phyloP scores from a whole-genome alignment of 2,888 invertebrate genomes.

The Arctia plantaginis region DNA sequence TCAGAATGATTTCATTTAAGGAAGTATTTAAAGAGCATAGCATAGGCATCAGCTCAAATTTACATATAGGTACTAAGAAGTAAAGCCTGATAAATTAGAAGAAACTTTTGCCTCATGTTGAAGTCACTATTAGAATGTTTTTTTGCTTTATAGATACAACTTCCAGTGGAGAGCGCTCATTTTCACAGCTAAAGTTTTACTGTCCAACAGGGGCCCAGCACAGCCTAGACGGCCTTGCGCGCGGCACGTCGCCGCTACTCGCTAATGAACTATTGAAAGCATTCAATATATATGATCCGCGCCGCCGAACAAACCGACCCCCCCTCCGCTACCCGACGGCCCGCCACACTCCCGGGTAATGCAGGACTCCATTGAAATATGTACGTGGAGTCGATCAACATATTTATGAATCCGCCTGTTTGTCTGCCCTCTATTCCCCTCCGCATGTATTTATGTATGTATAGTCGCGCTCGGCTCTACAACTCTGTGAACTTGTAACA shows the following conservation, averaged over 20 bases:
- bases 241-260: not conserved
- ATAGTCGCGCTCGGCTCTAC: not conserved
- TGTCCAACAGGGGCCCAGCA: too few relatives aligned
- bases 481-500: conserved; percentile 14
- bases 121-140: too few relatives aligned
- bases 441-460: conserved; percentile 20
- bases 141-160: too few relatives aligned
- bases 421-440: conserved; percentile 29
- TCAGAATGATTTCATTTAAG: too few relatives aligned
- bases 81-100: too few relatives aligned
- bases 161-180: too few relatives aligned
- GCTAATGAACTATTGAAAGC: not conserved
- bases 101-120: too few relatives aligned
- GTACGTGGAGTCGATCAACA: conserved; percentile 33
- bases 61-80: too few relatives aligned
- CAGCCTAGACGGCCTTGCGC: too few relatives aligned
- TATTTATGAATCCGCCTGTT: conserved; percentile 37
- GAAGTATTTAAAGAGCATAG: too few relatives aligned
- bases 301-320: not conserved
- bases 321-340: not conserved
- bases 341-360: not conserved
- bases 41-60: too few relatives aligned
- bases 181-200: too few relatives aligned
- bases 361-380: conserved; percentile 21
- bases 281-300: not conserved